Conservation (phyloP, 2,797 vertebrate genomes). For the Tragelaphus oryx region DNA sequence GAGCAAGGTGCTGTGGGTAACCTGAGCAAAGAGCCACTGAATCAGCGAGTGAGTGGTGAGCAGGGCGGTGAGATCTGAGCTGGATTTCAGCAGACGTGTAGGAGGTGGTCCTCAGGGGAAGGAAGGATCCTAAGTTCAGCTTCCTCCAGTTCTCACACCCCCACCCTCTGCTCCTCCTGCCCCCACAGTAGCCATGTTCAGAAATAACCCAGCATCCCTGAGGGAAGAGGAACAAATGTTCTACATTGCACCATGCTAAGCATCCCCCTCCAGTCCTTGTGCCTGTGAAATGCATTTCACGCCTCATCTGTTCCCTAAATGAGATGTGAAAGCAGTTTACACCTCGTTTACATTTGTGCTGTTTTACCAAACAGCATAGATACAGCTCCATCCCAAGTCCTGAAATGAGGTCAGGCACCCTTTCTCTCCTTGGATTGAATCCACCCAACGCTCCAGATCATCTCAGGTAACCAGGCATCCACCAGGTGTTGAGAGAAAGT, state of each 20-base stretch:
- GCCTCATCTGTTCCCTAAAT: conserved; percentile 84
- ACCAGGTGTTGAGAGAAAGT: background rate
- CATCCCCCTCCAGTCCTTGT: conserved; percentile 63
- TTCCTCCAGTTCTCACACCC: background rate
- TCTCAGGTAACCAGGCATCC: background rate
- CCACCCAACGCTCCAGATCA: background rate
- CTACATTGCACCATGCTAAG: conserved; percentile 68
- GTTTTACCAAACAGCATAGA: conserved; percentile 75
- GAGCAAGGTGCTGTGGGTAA: background rate
- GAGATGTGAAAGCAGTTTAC: conserved; percentile 84
- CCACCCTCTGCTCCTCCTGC: background rate
- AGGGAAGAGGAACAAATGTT: conserved; percentile 64
- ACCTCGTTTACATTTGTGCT: conserved; percentile 81
- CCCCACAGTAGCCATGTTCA: conserved; percentile 20
- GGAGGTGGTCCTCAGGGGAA: background rate
- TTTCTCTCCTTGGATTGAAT: conserved; percentile 72
- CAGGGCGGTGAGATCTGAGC: background rate
- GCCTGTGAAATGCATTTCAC: conserved; percentile 82
- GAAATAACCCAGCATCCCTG: conserved; percentile 64
- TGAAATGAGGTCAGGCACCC: conserved; percentile 76
- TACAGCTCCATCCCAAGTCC: conserved; percentile 72
- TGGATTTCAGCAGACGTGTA: background rate
- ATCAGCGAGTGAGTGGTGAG: background rate
- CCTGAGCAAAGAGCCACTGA: background rate
- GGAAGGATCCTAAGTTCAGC: background rate